phyloP scores from a whole-genome alignment of 2,113 vertebrate species.

The Upupa epops region DNA sequence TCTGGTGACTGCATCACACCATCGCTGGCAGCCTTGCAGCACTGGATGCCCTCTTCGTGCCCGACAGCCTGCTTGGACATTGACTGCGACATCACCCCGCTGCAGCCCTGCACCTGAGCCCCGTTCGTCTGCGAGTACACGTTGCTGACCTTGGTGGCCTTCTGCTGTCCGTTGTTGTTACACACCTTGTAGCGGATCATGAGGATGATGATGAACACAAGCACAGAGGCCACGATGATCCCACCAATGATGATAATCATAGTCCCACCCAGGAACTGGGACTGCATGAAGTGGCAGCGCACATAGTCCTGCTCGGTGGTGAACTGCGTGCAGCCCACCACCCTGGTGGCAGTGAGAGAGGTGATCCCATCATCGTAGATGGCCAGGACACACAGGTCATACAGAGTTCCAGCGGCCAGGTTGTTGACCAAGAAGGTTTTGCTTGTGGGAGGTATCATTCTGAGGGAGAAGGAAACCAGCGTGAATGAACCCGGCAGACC shows the following conservation, averaged over 20 bases:
- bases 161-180: slow-evolving; percentile 86
- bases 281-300: slow-evolving; percentile 98
- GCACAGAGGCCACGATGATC: slow-evolving; percentile 96
- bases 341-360: slow-evolving; percentile 93
- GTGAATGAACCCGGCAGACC: background rate
- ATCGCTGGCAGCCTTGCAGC: slow-evolving; percentile 78
- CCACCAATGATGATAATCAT: slow-evolving; percentile 99
- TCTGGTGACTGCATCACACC: slow-evolving; percentile 77
- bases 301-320: slow-evolving; percentile 96
- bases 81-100: slow-evolving; percentile 79
- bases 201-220: slow-evolving; percentile 98
- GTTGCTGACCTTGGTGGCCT: slow-evolving; percentile 88
- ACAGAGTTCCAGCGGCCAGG: slow-evolving; percentile 90
- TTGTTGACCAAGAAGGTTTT: slow-evolving; percentile 99
- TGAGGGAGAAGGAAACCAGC: slow-evolving; percentile 66
- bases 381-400: slow-evolving; percentile 96
- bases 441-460: slow-evolving; percentile 98
- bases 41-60: slow-evolving; percentile 80
- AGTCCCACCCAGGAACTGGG: slow-evolving; percentile 97
- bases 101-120: slow-evolving; percentile 86
- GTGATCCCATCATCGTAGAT: slow-evolving; percentile 97
- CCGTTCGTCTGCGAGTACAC: slow-evolving; percentile 96
- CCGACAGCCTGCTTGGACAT: slow-evolving; percentile 88
- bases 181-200: slow-evolving; percentile 99
- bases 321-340: slow-evolving; percentile 96